A percentile compares a stretch with the other conserved stretches of the same genome.
These are phyloP conservation scores for Drosophila trichaetosa DNA, from an alignment of 2,888 invertebrate genomes.

Conservation along the genomic window DNA sequence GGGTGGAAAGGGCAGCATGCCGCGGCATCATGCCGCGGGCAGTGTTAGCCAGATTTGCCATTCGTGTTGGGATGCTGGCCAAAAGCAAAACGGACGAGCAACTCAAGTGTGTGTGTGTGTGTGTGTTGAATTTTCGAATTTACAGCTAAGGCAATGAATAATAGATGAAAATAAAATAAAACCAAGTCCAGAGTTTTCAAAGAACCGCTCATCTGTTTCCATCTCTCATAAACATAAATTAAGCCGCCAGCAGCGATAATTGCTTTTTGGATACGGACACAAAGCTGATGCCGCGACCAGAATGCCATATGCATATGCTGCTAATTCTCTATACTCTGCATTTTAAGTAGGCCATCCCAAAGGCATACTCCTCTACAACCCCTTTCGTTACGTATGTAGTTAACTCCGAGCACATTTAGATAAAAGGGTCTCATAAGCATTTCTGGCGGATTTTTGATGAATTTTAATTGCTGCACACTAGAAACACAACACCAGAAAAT, in stretches of 20 bases:
- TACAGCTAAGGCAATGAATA: neutral
- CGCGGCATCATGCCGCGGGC: slow-evolving; percentile 14
- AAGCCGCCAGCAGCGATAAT: slow-evolving; percentile 24
- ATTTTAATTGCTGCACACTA: slow-evolving; percentile 17
- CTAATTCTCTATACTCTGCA: slow-evolving; percentile 27
- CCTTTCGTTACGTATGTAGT: too few species aligned
- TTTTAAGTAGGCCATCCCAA: slow-evolving; percentile 9
- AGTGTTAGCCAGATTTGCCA: neutral
- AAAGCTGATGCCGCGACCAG: neutral
- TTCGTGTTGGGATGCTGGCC: neutral
- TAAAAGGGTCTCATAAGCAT: slow-evolving; percentile 11
- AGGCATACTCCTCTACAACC: neutral
- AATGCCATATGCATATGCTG: slow-evolving; percentile 4
- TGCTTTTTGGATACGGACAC: slow-evolving; percentile 8
- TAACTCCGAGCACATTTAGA: neutral
- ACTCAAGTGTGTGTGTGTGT: neutral
- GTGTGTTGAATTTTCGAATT: neutral
- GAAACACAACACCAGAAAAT: neutral
- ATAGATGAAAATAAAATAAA: slow-evolving; percentile 10
- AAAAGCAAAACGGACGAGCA: slow-evolving; percentile 6
- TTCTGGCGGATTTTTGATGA: slow-evolving; percentile 12
- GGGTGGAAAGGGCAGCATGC: neutral
- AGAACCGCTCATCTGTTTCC: slow-evolving; percentile 10
- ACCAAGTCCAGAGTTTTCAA: neutral
- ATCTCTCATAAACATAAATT: slow-evolving; percentile 34